These are phyloP conservation scores for Eulemur albifrons DNA, from an alignment of 2,797 vertebrate species.

Conservation along the genomic window DNA sequence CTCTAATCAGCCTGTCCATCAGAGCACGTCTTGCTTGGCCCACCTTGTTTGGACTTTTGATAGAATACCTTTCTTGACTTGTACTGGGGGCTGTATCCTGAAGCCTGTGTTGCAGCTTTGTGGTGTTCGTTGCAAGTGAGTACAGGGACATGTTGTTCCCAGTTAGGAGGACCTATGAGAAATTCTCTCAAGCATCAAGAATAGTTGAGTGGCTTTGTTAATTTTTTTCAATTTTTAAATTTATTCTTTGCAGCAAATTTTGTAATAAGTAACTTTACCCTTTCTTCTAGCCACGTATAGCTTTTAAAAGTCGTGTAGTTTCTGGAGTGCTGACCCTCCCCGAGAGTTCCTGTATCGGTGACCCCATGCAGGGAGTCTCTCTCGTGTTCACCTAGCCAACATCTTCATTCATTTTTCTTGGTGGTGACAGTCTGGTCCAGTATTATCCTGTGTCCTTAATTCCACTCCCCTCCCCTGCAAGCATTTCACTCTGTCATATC, in stretches of 20 bases:
- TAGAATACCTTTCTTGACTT: neutral
- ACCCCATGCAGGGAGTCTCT: neutral
- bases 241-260: neutral
- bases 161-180: rapidly evolving
- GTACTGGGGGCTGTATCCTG: neutral
- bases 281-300: neutral
- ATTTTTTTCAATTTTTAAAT: neutral
- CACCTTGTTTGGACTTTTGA: neutral
- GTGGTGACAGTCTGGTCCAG: rapidly evolving
- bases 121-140: rapidly evolving
- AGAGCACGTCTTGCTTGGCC: neutral
- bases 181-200: neutral
- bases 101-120: neutral
- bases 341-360: rapidly evolving
- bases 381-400: rapidly evolving
- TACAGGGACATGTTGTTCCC: rapidly evolving
- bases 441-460: rapidly evolving
- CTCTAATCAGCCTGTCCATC: neutral
- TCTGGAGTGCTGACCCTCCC: neutral
- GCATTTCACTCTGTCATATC: rapidly evolving
- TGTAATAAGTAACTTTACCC: neutral
- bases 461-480: no score
- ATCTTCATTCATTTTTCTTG: neutral
- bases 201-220: neutral
- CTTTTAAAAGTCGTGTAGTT: neutral